Evolutionary conservation across 2,113 vertebrate genomes (phyloP).

Genomic region (cattle (Bos taurus)): ARS-UCD2.0 NC_037357.1:10899001-10899500

Average conservation of each 20-base stretch:
- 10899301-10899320: background rate
- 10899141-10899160: background rate
- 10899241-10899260: background rate
- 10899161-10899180: background rate
- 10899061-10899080: background rate
- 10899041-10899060: no score
- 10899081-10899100: background rate
- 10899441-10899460: background rate
- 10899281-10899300: background rate
- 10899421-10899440: no score
- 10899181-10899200: background rate
- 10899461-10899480: background rate
- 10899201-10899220: background rate
- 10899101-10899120: background rate
- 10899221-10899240: background rate
- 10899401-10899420: no score
- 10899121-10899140: background rate
- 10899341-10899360: no score
- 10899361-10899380: no score
- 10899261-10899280: background rate
- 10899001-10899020: background rate
- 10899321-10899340: background rate
- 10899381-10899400: no score
- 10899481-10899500: background rate
- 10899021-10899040: background rate